phyloP scores from a whole-genome alignment of 2,888 invertebrate genomes.

The Chaetoderma sp. region DNA sequence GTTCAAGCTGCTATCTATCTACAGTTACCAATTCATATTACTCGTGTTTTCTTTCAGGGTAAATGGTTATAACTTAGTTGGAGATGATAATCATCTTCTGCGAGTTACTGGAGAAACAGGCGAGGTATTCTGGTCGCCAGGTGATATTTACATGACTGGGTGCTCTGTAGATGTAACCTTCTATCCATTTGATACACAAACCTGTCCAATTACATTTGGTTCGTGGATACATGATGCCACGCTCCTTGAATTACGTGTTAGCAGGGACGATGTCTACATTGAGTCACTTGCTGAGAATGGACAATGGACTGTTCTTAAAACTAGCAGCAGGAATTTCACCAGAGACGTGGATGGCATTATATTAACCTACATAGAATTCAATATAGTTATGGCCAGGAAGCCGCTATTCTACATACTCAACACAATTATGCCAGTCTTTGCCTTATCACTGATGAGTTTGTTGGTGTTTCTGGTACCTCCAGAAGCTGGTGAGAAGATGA shows the following conservation, averaged over 20 bases:
- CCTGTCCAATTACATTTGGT: not conserved
- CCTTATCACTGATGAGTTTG: not conserved
- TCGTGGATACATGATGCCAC: slow-evolving; percentile 4
- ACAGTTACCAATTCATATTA: no score
- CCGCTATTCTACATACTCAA: not conserved
- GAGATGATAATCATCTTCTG: no score
- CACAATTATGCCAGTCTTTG: not conserved
- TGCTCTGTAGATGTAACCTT: slow-evolving; percentile 1
- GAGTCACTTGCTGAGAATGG: not conserved
- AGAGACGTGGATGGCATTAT: no score
- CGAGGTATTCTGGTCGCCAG: not conserved
- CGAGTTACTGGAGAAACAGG: no score
- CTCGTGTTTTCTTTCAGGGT: no score
- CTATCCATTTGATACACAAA: slow-evolving; percentile 1
- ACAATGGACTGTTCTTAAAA: not conserved
- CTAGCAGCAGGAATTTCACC: no score
- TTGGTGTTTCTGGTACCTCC: not conserved
- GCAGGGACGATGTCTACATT: no score
- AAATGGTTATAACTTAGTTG: no score
- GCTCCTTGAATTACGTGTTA: no score
- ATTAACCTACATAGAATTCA: not conserved
- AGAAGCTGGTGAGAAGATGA: slow-evolving; percentile 4
- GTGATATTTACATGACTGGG: not conserved
- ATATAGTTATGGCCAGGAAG: not conserved
- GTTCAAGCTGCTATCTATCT: no score